phyloP scores from a whole-genome alignment of 2,888 invertebrate genomes.

The Tetragonisca angustula region DNA sequence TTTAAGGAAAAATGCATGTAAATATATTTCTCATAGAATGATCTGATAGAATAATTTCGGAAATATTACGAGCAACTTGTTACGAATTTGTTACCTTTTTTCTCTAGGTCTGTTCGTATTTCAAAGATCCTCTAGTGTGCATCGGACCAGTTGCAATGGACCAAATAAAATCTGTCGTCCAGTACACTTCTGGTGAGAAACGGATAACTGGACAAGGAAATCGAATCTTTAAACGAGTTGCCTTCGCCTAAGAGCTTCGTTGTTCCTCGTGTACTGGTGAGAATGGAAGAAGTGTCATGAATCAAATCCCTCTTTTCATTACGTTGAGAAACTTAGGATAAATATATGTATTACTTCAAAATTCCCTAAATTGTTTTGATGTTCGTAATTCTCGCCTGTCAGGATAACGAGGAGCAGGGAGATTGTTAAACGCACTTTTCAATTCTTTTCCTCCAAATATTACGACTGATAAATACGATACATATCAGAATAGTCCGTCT shows the following conservation, averaged over 20 bases:
- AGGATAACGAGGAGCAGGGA: constrained; percentile 2
- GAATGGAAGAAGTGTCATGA: constrained; percentile 41
- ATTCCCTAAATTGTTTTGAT: constrained; percentile 46
- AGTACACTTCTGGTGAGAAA: constrained; percentile 93
- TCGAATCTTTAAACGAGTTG: constrained; percentile 80
- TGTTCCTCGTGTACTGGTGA: constrained; percentile 35
- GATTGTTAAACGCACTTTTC: constrained; percentile 43
- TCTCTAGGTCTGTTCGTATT: constrained; percentile 93
- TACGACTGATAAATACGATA: constrained; percentile 67
- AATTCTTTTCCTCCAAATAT: constrained; percentile 48
- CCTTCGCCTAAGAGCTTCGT: constrained; percentile 74
- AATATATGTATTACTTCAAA: constrained; percentile 61
- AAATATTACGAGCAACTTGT: background rate
- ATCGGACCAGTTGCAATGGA: constrained; percentile 93
- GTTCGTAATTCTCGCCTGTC: constrained; percentile 26
- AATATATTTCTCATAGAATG: too few species aligned
- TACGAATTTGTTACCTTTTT: background rate
- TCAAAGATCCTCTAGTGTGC: constrained; percentile 94
- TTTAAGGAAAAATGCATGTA: too few species aligned
- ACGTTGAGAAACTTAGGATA: constrained; percentile 39
- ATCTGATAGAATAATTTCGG: background rate
- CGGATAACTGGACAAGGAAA: constrained; percentile 87
- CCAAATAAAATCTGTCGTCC: constrained; percentile 88
- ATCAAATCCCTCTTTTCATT: constrained; percentile 55
- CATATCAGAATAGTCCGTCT: constrained; percentile 68